These are phyloP conservation scores for Laupala kohalensis DNA, from an alignment of 1,140 invertebrate species.

Conservation along the genomic window DNA sequence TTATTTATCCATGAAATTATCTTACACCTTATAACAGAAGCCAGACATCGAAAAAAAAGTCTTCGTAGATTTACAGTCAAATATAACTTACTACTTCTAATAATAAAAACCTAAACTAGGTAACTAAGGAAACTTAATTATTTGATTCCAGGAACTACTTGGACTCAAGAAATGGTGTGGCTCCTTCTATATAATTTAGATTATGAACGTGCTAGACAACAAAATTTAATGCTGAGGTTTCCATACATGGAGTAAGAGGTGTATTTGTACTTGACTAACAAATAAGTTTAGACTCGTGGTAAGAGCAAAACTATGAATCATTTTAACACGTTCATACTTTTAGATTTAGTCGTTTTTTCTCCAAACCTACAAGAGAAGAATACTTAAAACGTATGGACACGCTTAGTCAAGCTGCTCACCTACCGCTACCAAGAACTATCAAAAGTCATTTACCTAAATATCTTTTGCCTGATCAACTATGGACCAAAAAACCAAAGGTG, in stretches of 20 bases:
- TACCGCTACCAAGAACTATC: slow-evolving; percentile 1
- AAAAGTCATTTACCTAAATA: slow-evolving; percentile 14
- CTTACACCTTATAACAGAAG: too few relatives aligned
- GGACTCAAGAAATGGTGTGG: slow-evolving; percentile 82
- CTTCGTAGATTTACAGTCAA: too few relatives aligned
- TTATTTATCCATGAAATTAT: too few relatives aligned
- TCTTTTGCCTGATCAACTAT: slow-evolving; percentile 8
- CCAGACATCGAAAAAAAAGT: too few relatives aligned
- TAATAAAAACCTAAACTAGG: too few relatives aligned
- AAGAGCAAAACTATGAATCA: background rate
- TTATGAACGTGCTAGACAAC: slow-evolving; percentile 53
- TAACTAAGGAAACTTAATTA: too few relatives aligned
- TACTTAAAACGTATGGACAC: background rate
- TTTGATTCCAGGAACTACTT: slow-evolving; percentile 56
- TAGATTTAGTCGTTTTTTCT: background rate
- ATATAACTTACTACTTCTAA: too few relatives aligned
- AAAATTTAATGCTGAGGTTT: background rate
- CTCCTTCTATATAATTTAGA: slow-evolving; percentile 64
- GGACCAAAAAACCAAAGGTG: slow-evolving; percentile 14
- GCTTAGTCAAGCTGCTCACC: background rate
- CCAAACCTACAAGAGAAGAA: background rate
- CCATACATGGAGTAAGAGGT: background rate
- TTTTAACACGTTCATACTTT: background rate
- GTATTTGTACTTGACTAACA: background rate
- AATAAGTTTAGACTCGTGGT: background rate